Base-by-base conservation (phyloP, 1,140 invertebrate species). In the Eueides isabella region DNA sequence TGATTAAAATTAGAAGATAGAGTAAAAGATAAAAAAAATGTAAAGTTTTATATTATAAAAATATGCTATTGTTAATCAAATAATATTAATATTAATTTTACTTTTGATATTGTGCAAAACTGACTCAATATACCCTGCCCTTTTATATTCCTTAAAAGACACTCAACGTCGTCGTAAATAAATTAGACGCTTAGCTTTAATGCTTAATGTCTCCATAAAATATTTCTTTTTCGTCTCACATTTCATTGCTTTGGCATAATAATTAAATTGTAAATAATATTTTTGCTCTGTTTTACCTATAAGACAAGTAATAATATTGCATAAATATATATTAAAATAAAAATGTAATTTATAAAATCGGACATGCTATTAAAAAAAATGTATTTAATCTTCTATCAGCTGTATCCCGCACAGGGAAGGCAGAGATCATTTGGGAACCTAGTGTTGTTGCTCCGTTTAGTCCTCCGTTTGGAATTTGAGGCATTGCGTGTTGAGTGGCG, bases 171-270 rank as follows among this genome's bases (percentile, higher is more conserved):
- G 48, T 9, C 67, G 35, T 77, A 77, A 74, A 77, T 77, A 71
- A 77, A 74, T 77, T 77, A 77, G 30, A 31, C 71, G 71, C 64
- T 65, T 67, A 68, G 69, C 66, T 61, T 72, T 67, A 14, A 67
- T 48, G 66, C 44, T 64, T 77, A 62, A 71, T 67, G 28, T 71
- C 68, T 67, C n/a, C n/a, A 66, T 72, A 71, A 71, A 55, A 3
- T 67, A 74, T 74, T 74, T 62, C 38, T 63, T 74, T 71, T 71
- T 63, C 33, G 14, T 28, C 2, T 55, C 3, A 19, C 48, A 23
- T 55, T 55, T 23, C 23, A 19, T 55, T 55, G 0, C 48, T 55
- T 55, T 55, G 48, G 48, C 26, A 55, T 26, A 26, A 55, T 12
- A 55, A 55, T 55, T 55, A 23, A 55, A 48, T 48, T 48, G n/a